Conservation (phyloP, 2,797 vertebrate species). For the Dromococcyx pavoninus region DNA sequence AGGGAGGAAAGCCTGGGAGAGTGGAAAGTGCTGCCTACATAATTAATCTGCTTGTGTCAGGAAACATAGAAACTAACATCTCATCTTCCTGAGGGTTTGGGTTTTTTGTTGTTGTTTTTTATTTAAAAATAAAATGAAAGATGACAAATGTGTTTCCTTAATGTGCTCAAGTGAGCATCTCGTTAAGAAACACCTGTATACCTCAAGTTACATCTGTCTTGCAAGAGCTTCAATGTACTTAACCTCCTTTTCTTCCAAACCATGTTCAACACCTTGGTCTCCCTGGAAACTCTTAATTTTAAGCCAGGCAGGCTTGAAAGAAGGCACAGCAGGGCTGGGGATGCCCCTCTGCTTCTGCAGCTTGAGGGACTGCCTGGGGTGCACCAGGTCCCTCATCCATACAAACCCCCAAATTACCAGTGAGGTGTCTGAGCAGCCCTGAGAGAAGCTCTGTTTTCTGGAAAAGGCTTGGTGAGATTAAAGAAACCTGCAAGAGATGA, state of each 20-base stretch:
- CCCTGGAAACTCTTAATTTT: not conserved
- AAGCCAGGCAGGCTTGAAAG: not conserved
- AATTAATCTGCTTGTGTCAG: not conserved
- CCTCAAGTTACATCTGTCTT: not conserved
- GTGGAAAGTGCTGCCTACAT: not conserved
- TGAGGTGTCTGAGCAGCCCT: not conserved
- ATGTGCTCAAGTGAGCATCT: not conserved
- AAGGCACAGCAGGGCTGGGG: not conserved
- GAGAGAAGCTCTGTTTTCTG: not conserved
- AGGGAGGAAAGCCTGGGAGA: not conserved
- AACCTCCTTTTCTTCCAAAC: not conserved
- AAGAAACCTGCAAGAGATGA: not conserved
- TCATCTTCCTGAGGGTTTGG: not conserved
- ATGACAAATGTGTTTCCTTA: not conserved
- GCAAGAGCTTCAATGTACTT: not conserved
- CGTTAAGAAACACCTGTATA: not conserved
- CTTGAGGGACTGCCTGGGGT: rapidly evolving
- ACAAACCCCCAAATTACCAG: rapidly evolving
- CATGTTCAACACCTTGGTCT: rapidly evolving
- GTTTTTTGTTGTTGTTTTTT: not conserved
- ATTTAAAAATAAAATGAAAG: not conserved
- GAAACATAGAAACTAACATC: rapidly evolving
- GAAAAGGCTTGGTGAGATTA: not conserved
- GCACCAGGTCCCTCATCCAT: rapidly evolving
- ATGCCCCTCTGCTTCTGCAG: not conserved